Evolutionary conservation across 2,888 invertebrate genomes (phyloP).

Genomic region (Platerodrilus igneus): DNA sequence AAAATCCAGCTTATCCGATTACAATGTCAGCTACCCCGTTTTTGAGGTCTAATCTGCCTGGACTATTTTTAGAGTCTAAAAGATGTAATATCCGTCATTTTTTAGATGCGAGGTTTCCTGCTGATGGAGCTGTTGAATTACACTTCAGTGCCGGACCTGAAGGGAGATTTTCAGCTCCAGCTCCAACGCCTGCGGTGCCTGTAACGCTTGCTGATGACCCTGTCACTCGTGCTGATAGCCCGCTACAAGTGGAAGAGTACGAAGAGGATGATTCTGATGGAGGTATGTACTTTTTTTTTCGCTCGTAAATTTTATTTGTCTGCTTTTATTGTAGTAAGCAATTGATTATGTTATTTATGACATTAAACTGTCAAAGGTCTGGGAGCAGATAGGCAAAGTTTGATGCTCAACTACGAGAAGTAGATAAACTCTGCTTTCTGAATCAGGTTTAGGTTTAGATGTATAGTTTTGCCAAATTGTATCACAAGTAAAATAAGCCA

Average conservation of each 20-base stretch:
- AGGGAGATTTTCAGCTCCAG: slow-evolving; percentile 57
- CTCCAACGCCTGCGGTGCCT: slow-evolving; percentile 67
- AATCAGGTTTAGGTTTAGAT: no score
- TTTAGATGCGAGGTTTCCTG: slow-evolving; percentile 76
- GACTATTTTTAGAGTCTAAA: background rate
- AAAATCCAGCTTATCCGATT: no score
- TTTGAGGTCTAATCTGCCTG: no score
- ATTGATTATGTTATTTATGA: no score
- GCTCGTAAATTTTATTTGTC: background rate
- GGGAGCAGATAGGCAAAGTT: no score
- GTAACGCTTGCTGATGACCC: slow-evolving; percentile 67
- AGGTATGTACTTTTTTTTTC: slow-evolving; percentile 35
- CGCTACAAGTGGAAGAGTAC: slow-evolving; percentile 57
- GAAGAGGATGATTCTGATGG: slow-evolving; percentile 46
- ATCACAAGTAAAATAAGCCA: no score
- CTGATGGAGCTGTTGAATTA: slow-evolving; percentile 77
- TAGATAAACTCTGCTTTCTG: no score
- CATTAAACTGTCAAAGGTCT: no score
- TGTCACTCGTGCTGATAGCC: slow-evolving; percentile 73
- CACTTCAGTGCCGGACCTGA: slow-evolving; percentile 65
- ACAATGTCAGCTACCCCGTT: no score
- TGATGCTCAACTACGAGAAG: no score
- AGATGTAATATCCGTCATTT: slow-evolving; percentile 2
- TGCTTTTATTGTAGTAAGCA: no score
- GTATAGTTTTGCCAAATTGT: no score